Evolutionary conservation across 2,797 vertebrate species (phyloP).

Genomic region (Lutjanus argentimaculatus): DNA sequence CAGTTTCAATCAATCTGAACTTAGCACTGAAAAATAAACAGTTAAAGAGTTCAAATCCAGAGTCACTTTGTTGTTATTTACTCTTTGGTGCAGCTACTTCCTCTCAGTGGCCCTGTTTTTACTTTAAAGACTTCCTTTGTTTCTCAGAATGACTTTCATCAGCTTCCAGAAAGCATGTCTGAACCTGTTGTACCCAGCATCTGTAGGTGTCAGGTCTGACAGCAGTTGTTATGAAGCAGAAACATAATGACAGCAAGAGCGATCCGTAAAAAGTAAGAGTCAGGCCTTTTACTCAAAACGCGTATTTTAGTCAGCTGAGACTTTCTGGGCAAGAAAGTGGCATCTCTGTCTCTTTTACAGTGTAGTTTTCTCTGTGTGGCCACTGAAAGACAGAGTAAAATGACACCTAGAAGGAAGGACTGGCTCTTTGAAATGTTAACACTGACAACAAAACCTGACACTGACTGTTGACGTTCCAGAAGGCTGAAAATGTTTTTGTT

Average conservation of each 20-base stretch:
- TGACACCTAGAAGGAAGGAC: not conserved
- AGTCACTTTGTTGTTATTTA: conserved; percentile 50
- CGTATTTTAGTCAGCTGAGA: not conserved
- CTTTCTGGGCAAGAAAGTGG: not conserved
- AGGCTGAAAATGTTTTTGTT: not conserved
- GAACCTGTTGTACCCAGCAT: not conserved
- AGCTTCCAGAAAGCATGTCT: not conserved
- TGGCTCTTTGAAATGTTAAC: not conserved
- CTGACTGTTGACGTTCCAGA: not conserved
- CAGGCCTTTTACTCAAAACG: not conserved
- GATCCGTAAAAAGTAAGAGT: not conserved
- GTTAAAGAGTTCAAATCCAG: not conserved
- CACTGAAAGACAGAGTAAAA: not conserved
- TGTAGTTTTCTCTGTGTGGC: conserved; percentile 3
- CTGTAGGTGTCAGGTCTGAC: conserved; percentile 24
- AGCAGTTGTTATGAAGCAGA: not conserved
- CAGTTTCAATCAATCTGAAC: not conserved
- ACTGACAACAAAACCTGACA: not conserved
- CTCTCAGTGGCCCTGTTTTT: not conserved
- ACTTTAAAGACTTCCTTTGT: conserved; percentile 39
- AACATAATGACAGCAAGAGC: not conserved
- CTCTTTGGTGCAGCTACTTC: conserved; percentile 5
- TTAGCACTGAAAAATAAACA: not conserved
- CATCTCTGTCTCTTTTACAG: not conserved
- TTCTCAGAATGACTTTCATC: conserved; percentile 58